phyloP scores from a whole-genome alignment of 2,888 invertebrate genomes.

The Cordilura impudica region DNA sequence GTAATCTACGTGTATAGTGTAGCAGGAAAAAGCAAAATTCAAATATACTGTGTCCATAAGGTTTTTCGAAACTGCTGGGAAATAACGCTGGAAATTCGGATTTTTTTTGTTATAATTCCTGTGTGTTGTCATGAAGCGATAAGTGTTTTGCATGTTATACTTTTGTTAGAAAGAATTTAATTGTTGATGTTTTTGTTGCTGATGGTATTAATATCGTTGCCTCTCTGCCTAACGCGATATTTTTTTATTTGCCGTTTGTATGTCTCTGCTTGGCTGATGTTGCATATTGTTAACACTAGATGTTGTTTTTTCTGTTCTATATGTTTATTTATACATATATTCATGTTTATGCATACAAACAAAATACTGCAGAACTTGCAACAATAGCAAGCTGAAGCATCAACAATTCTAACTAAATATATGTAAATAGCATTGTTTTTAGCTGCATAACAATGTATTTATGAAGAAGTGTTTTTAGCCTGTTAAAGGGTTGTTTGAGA shows the following conservation, averaged over 20 bases:
- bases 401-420: not conserved
- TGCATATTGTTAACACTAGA: not conserved
- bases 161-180: not conserved
- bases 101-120: not conserved
- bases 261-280: not conserved
- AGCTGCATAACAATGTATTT: not conserved
- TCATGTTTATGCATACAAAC: not conserved
- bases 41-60: not conserved
- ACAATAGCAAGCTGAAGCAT: not conserved
- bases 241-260: too few relatives aligned
- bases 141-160: slow-evolving; percentile 30
- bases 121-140: slow-evolving; percentile 29
- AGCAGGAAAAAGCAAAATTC: not conserved
- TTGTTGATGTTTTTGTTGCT: not conserved
- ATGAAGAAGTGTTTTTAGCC: not conserved
- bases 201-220: not conserved
- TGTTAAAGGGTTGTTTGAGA: too few relatives aligned
- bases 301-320: not conserved
- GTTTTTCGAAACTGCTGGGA: not conserved
- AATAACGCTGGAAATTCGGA: not conserved
- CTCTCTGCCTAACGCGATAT: too few relatives aligned
- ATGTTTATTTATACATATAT: not conserved
- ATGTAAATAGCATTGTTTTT: slow-evolving; percentile 1
- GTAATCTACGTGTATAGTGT: not conserved
- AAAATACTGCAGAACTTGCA: not conserved